Base-by-base conservation (phyloP, 2,888 invertebrate species). In the Synergus gifuensis region DNA sequence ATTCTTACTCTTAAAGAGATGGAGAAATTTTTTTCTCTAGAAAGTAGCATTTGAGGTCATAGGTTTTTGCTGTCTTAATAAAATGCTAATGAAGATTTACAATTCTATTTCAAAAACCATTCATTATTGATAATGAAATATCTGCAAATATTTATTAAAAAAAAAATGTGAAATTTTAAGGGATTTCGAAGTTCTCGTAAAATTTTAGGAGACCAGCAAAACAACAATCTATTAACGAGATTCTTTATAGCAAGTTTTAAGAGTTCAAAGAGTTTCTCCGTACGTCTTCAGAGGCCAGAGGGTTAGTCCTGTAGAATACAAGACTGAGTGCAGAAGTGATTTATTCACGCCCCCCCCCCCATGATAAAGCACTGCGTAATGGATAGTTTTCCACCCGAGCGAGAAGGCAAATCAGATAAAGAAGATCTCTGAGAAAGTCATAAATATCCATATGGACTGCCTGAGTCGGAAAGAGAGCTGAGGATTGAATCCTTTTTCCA, bases 331-430 rank as follows among this genome's bases (percentile, higher is more conserved):
- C 67, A 49, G 54, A 42, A 81, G 80, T 83, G 84, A 88, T 88
- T 87, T 86, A 88, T 87, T 85, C 86, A 84, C 79, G 86, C 85
- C 86, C 85, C 82, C 85, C 86, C 85, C 82, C 78, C 81, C 80
- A 82, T 87, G 89, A 88, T 88, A 88, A 89, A 89, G 85, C 83
- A 85, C 87, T 87, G 87, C 85, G 86, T 86, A 87, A 88, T 82
- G 83, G 81, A 88, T 88, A 84, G 82, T 82, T 84, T 83, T 85
- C 83, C 79, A 81, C 78, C 80, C 77, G 79, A 82, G 86, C 82
- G 83, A 85, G 83, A 86, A 78, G 81, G 82, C 69, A 84, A 76
- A 89, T 88, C 87, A 87, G 88, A 89, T 87, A 87, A 88, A 86
- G 82, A 83, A 81, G 83, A 85, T 83, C 81, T 82, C 79, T 82